phyloP scores from a whole-genome alignment of 1,140 invertebrate genomes.

The Psilanteris sp. region DNA sequence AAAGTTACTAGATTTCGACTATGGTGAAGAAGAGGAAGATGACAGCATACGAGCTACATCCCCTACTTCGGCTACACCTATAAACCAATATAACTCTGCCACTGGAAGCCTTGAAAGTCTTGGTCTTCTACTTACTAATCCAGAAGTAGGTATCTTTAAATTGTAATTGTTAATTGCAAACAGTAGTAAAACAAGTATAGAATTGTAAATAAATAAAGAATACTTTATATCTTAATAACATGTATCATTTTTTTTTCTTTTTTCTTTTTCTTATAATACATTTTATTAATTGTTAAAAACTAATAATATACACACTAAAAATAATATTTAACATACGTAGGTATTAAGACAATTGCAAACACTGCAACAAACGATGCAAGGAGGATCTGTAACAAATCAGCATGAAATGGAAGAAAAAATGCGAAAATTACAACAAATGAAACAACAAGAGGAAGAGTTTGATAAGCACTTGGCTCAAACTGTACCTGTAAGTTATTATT shows the following conservation, averaged over 20 bases:
- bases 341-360: constrained; percentile 86
- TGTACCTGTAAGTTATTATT: constrained; percentile 81
- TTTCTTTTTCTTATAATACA: no score
- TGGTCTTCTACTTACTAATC: constrained; percentile 76
- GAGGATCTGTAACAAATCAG: constrained; percentile 75
- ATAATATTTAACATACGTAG: constrained; percentile 74
- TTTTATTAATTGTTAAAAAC: constrained; percentile 3
- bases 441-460: constrained; percentile 88
- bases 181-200: no score
- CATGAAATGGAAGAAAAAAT: constrained; percentile 86
- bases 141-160: constrained; percentile 70
- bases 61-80: constrained; percentile 62
- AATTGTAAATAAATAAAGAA: no score
- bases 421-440: constrained; percentile 85
- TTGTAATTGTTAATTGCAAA: no score
- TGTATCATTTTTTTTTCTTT: no score
- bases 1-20: constrained; percentile 91
- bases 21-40: constrained; percentile 90
- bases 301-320: no score
- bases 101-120: constrained; percentile 74
- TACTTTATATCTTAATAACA: no score
- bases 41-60: constrained; percentile 76
- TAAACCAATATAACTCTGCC: constrained; percentile 71
- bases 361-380: constrained; percentile 81
- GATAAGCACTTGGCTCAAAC: constrained; percentile 88